These are phyloP conservation scores for Halocynthia aurantium DNA, from an alignment of 23 tunicate genomes.

Conservation along the genomic window DNA sequence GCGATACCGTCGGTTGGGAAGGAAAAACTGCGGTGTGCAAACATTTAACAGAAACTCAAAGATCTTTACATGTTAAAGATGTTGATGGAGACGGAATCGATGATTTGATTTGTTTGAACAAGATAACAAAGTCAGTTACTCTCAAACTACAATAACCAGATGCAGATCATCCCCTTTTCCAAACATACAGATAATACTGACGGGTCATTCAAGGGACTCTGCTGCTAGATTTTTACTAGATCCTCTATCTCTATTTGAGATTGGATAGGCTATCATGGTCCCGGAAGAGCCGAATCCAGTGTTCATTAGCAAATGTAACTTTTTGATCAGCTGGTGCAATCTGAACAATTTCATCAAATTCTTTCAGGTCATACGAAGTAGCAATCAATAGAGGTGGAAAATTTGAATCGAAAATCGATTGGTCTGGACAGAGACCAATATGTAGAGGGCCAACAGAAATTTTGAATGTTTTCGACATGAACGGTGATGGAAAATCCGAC, in stretches of 20 bases:
- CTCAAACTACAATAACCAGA: background rate
- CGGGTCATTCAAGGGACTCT: no score
- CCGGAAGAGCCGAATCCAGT: no score
- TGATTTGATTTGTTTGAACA: slow-evolving; percentile 1
- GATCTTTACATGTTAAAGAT: background rate
- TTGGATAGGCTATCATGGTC: no score
- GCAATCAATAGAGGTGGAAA: background rate
- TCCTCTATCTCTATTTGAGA: no score
- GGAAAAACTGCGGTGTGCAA: background rate
- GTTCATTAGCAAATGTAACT: no score
- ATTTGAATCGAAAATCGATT: background rate
- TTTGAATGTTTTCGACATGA: background rate
- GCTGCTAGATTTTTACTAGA: no score
- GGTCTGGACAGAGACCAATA: slow-evolving; percentile 4
- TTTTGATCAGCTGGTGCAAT: no score
- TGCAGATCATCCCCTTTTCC: no score
- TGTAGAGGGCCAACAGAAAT: background rate
- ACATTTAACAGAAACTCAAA: background rate
- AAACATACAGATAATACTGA: no score
- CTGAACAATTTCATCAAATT: no score
- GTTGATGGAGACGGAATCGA: background rate
- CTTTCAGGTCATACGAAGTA: background rate
- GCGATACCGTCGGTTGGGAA: background rate
- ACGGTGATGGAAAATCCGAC: slow-evolving; percentile 3
- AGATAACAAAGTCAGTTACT: background rate